Evolutionary conservation across 2,888 invertebrate species (phyloP).

Genomic region (Dolomedes plantarius): DNA sequence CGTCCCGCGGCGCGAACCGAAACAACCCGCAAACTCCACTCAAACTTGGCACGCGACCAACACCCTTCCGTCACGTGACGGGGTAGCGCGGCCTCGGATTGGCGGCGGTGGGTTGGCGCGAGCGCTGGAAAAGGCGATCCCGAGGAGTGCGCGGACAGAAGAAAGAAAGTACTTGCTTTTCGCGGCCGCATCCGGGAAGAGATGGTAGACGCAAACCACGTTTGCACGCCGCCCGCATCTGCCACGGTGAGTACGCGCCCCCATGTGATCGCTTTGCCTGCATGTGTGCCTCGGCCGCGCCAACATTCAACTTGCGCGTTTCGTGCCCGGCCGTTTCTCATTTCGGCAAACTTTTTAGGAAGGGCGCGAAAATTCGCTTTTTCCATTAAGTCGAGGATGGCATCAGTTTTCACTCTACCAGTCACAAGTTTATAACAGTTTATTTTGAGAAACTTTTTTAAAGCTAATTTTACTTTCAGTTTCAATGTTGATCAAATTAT

Average conservation of each 20-base stretch:
- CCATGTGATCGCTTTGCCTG: conserved; percentile 13
- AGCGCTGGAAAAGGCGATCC: conserved; percentile 49
- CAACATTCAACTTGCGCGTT: neutral
- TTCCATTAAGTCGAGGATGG: too few species aligned
- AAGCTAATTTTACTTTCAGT: too few species aligned
- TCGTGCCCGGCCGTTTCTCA: neutral
- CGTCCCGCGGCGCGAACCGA: conserved; percentile 37
- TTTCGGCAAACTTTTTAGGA: too few species aligned
- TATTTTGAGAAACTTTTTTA: too few species aligned
- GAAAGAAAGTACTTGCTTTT: neutral
- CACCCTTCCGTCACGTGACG: conserved; percentile 41
- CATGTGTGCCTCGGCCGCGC: neutral
- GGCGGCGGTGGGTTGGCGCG: conserved; percentile 46
- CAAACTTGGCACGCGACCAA: conserved; percentile 68
- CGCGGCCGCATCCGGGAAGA: conserved; percentile 4
- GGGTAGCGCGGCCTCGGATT: conserved; percentile 1
- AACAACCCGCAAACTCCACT: conserved; percentile 25
- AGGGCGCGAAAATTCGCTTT: too few species aligned
- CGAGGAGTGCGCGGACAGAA: neutral
- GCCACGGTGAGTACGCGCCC: conserved; percentile 38
- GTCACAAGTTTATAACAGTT: too few species aligned
- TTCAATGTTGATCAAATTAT: too few species aligned
- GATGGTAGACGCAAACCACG: conserved; percentile 54
- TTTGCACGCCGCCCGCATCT: conserved; percentile 39
- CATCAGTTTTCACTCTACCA: too few species aligned